Conservation (phyloP, 2,113 vertebrate species). For the Rhinichthys klamathensis region DNA sequence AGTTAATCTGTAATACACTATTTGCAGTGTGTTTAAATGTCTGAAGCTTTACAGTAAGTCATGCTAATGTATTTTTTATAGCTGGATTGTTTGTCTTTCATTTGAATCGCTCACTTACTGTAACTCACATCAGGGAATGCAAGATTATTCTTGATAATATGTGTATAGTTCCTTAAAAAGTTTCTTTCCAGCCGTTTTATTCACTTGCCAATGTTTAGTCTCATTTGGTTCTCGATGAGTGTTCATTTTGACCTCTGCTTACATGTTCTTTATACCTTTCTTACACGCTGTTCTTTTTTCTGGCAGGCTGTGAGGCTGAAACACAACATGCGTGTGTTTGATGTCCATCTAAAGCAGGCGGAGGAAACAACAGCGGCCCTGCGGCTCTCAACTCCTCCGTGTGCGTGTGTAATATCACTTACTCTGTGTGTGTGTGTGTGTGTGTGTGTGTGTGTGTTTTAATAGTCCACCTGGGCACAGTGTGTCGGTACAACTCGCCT, state of each 20-base stretch:
- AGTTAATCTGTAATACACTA: background rate
- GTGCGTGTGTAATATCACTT: conserved; percentile 39
- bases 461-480: conserved; percentile 65
- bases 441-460: conserved; percentile 34
- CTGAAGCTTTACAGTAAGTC: background rate
- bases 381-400: conserved; percentile 8
- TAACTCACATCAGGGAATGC: background rate
- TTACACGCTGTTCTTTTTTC: background rate
- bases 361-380: background rate
- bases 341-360: background rate
- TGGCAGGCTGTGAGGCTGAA: background rate
- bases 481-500: conserved; percentile 48
- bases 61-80: background rate
- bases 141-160: background rate
- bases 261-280: background rate
- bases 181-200: background rate
- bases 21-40: background rate
- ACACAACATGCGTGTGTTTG: background rate
- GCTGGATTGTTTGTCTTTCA: background rate
- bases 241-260: background rate
- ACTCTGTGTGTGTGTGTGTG: conserved; percentile 32
- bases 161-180: background rate
- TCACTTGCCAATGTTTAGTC: background rate
- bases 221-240: background rate
- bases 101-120: background rate